These are phyloP conservation scores for Eucriotettix oculatus DNA, from an alignment of 2,888 invertebrate genomes.

Conservation along the genomic window DNA sequence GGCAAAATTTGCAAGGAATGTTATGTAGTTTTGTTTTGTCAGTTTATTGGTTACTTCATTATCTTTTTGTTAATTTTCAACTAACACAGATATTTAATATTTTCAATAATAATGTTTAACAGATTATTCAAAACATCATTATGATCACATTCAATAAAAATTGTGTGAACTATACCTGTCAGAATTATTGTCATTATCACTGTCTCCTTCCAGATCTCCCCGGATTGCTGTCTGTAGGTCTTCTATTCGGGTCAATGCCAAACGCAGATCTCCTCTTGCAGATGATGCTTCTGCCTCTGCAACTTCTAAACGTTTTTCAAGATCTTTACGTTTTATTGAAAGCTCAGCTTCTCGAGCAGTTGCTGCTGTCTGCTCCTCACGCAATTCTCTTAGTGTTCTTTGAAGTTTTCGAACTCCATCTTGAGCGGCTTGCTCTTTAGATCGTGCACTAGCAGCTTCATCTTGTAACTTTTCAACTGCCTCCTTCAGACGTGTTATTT, in stretches of 20 bases:
- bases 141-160: no score
- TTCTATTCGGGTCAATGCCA: slow-evolving; percentile 77
- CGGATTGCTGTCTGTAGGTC: slow-evolving; percentile 87
- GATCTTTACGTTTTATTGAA: slow-evolving; percentile 50
- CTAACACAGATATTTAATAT: no score
- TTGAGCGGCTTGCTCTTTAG: slow-evolving; percentile 57
- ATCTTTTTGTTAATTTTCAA: no score
- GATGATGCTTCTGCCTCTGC: slow-evolving; percentile 54
- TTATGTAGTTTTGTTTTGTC: not conserved
- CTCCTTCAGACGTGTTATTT: slow-evolving; percentile 51
- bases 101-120: no score
- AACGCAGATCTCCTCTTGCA: slow-evolving; percentile 62
- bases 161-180: slow-evolving; percentile 1
- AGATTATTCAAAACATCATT: no score
- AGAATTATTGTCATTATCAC: not conserved
- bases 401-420: slow-evolving; percentile 63
- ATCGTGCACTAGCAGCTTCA: slow-evolving; percentile 51
- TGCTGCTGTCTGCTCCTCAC: slow-evolving; percentile 59
- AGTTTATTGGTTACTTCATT: not conserved
- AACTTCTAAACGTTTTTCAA: slow-evolving; percentile 55
- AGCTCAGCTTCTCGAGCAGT: slow-evolving; percentile 61
- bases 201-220: slow-evolving; percentile 35
- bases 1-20: not conserved
- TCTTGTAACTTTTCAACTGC: slow-evolving; percentile 51
- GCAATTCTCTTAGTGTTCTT: slow-evolving; percentile 50